Evolutionary conservation across 64 coral and sea anemone species (phyloP), one percentile per base, ranked within the genome.

Genomic region (Montipora sp.): DNA sequence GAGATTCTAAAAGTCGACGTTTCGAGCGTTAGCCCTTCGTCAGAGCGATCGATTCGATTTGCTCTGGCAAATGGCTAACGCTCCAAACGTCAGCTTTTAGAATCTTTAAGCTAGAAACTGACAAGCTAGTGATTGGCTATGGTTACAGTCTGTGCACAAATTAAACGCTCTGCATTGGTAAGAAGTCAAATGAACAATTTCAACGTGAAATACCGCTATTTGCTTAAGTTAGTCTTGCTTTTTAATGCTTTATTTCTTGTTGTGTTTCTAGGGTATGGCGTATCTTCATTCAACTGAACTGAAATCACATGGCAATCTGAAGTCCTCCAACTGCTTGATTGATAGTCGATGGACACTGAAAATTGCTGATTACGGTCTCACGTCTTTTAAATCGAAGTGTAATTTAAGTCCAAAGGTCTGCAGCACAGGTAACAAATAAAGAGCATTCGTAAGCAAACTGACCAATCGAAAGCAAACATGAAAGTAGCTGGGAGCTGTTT

Each of bases 301-400:
- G 46, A 96, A 72, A 55, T 92, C 75, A 59, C 95, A 96, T 51
- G 95, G 95, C 8, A 90, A 87, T 67, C 66, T 96, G 5, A 96
- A 96, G 63, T 96, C 95, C 74, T 84, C 84, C 4, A 96, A 96
- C 51, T 96, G 95, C 48, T 75, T 96, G 65, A 92, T 96, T 18
- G 95, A 96, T 77, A 90, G 95, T 72, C 95, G 92, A 47, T 96
- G 95, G 95, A 81, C 89, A 15, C 75, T 96, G 15, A 96, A 96
- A 67, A 90, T 96, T 76, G 77, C 91, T 19, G 95, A 96, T 75
- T 96, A 93, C 50, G 95, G 95, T 19, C 79, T 96, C 10, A 53
- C 81, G 21, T 74, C 75, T 1, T 87, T 96, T 67, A 88, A 84
- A 75, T 87, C 81, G 51, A 96, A 96, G 63, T 83, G 73, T 47